phyloP scores from a whole-genome alignment of 1,140 invertebrate species.

The Phymorhynchus buccinoides region DNA sequence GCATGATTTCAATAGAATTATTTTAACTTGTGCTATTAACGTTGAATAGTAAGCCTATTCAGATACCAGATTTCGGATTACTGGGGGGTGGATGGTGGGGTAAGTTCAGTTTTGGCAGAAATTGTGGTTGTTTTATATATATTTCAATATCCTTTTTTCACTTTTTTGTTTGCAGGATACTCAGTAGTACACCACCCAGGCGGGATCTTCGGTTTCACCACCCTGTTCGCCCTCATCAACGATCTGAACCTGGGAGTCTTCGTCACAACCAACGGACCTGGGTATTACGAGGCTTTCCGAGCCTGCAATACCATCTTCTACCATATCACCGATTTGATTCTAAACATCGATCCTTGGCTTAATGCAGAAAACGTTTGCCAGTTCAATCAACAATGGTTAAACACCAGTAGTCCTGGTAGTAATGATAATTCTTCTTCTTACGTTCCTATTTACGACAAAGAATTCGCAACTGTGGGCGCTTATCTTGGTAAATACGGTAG shows the following conservation, averaged over 20 bases:
- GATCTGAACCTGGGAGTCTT: conserved; percentile 24
- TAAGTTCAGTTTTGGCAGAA: too few species aligned
- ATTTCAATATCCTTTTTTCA: too few species aligned
- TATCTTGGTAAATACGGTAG: conserved; percentile 18
- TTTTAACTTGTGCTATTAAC: too few species aligned
- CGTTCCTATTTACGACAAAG: background rate
- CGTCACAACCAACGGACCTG: conserved; percentile 19
- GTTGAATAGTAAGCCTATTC: too few species aligned
- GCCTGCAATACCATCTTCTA: conserved; percentile 9
- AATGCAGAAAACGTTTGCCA: conserved; percentile 42
- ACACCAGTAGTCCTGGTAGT: background rate
- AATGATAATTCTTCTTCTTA: too few species aligned
- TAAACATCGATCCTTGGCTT: conserved; percentile 50
- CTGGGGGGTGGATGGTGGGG: too few species aligned
- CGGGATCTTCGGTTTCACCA: conserved; percentile 4
- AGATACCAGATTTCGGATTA: too few species aligned
- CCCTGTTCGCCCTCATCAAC: conserved; percentile 3
- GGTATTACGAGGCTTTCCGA: too few species aligned
- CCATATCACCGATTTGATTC: conserved; percentile 39
- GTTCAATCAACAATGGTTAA: conserved; percentile 44
- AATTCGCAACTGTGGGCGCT: background rate
- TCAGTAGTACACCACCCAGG: conserved; percentile 1
- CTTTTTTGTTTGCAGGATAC: conserved; percentile 28
- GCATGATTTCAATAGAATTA: too few species aligned
- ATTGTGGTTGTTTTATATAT: too few species aligned